phyloP scores from a whole-genome alignment of 2,797 vertebrate species.

The Thalassophryne amazonica region DNA sequence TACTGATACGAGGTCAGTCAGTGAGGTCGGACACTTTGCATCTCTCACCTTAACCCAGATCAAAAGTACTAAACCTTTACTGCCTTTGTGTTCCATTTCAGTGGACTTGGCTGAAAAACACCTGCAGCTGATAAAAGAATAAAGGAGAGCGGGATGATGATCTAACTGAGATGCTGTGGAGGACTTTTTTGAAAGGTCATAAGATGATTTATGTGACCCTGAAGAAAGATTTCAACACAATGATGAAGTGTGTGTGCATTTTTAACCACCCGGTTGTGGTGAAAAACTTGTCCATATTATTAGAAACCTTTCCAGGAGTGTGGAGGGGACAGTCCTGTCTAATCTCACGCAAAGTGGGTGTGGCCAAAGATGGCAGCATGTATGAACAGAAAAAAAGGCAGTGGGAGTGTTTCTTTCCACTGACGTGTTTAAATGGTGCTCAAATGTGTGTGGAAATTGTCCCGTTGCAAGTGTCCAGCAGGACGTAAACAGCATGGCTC shows the following conservation, averaged over 20 bases:
- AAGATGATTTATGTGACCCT: neutral
- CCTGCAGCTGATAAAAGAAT: neutral
- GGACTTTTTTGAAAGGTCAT: neutral
- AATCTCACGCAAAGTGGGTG: slow-evolving; percentile 26
- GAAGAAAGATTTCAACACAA: no score
- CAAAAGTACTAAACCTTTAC: no score
- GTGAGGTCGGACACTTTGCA: no score
- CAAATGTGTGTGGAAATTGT: slow-evolving; percentile 61
- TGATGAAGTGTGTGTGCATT: neutral
- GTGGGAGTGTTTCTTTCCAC: slow-evolving; percentile 64
- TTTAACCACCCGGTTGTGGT: neutral
- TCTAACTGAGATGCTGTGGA: no score
- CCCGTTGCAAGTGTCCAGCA: slow-evolving; percentile 50
- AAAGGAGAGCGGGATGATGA: no score
- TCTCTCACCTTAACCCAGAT: no score
- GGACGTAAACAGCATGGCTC: slow-evolving; percentile 58
- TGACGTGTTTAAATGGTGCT: slow-evolving; percentile 70
- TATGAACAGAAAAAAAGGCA: slow-evolving; percentile 50
- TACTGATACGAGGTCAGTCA: no score
- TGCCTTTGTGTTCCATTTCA: neutral
- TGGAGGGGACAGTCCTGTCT: slow-evolving; percentile 27
- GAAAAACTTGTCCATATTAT: slow-evolving; percentile 21
- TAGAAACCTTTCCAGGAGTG: slow-evolving; percentile 18
- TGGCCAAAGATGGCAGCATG: slow-evolving; percentile 31
- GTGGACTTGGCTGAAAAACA: neutral